Percentiles rank a stretch among this genome's conserved stretches.
phyloP scores from a whole-genome alignment of 37 sponge, comb jelly and placozoan genomes.

The Axinella damicornis region DNA sequence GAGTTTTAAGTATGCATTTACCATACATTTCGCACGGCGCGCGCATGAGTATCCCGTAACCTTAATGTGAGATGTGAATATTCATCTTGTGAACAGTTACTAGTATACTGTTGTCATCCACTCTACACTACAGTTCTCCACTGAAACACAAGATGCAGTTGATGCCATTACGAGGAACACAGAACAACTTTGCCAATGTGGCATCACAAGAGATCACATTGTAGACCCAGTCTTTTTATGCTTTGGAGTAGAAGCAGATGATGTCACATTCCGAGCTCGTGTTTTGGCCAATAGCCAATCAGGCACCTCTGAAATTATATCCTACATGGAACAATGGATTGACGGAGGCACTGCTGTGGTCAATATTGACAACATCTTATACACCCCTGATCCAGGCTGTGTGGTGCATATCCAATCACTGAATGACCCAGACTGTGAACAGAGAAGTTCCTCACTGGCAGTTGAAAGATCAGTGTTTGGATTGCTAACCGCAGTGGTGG shows the following conservation, averaged over 20 bases:
- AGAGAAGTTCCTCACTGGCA: no score
- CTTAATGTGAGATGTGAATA: no score
- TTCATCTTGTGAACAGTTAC: background rate
- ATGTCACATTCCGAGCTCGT: conserved; percentile 27
- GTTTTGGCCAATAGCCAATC: background rate
- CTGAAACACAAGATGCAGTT: background rate
- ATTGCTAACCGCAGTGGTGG: no score
- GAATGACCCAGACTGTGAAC: conserved; percentile 17
- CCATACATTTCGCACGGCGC: no score
- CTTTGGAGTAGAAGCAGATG: conserved; percentile 8
- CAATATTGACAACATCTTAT: conserved; percentile 2
- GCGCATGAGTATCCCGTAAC: no score
- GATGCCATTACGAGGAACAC: background rate
- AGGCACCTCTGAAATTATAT: background rate
- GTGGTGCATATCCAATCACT: conserved; percentile 8
- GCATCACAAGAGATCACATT: conserved; percentile 16
- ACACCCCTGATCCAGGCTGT: conserved; percentile 16
- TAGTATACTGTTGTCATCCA: background rate
- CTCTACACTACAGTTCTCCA: background rate
- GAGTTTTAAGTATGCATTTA: no score
- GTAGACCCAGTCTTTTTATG: conserved; percentile 19
- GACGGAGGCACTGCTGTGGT: background rate
- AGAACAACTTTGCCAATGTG: background rate
- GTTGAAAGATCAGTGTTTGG: no score
- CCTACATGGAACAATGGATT: conserved; percentile 8